phyloP scores from a whole-genome alignment of 2,113 vertebrate genomes.

The Penelope pileata region DNA sequence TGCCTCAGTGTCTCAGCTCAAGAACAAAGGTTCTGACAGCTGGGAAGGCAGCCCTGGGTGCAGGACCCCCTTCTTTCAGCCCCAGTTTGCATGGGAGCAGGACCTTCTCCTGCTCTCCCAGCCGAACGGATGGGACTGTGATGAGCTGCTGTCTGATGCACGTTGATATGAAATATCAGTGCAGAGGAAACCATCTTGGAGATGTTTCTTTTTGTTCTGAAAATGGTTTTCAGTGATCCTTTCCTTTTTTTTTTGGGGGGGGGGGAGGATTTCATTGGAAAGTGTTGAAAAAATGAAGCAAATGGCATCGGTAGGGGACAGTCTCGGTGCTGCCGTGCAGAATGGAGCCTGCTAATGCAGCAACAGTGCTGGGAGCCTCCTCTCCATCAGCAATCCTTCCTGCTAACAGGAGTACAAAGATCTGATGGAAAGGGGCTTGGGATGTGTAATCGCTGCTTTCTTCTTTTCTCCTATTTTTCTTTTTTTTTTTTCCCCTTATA shows the following conservation, averaged over 20 bases:
- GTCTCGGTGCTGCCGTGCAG: neutral
- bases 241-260: neutral
- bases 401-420: neutral
- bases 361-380: neutral
- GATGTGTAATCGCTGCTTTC: neutral
- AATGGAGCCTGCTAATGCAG: neutral
- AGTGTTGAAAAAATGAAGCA: neutral
- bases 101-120: neutral
- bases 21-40: slow-evolving; percentile 79
- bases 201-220: neutral
- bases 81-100: neutral
- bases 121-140: slow-evolving; percentile 33
- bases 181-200: slow-evolving; percentile 2
- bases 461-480: neutral
- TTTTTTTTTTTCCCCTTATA: too few species aligned
- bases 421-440: neutral
- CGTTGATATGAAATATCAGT: neutral
- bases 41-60: slow-evolving; percentile 46
- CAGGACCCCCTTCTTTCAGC: neutral
- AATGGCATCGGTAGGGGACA: neutral
- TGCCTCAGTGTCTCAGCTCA: slow-evolving; percentile 41
- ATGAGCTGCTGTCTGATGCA: slow-evolving; percentile 36
- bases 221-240: neutral
- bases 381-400: neutral
- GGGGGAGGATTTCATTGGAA: neutral